Evolutionary conservation across 2,797 vertebrate species (phyloP).

Genomic region (Melanotaenia pygmaea): DNA sequence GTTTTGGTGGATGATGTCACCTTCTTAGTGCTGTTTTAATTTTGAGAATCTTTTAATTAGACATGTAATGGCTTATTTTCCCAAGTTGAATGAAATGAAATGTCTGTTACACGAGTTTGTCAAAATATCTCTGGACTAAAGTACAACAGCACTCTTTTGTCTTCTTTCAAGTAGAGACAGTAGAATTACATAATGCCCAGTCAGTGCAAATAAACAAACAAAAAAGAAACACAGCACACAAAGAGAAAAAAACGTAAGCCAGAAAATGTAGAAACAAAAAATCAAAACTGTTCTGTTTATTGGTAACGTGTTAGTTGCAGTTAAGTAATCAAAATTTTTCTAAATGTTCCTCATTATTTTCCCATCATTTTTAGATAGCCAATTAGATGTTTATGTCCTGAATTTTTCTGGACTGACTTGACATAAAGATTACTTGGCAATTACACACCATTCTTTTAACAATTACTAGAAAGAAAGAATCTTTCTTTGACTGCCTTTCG

Average conservation of each 20-base stretch:
- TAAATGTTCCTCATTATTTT: not conserved
- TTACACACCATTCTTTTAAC: conserved; percentile 32
- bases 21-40: too few species aligned
- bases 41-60: too few species aligned
- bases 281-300: conserved; percentile 3
- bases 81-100: too few species aligned
- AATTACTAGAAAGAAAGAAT: conserved; percentile 42
- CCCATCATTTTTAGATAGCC: conserved; percentile 21
- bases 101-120: too few species aligned
- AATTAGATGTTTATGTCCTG: conserved; percentile 42
- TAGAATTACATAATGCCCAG: not conserved
- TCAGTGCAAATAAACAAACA: not conserved
- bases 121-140: too few species aligned
- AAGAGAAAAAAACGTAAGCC: not conserved
- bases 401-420: conserved; percentile 34
- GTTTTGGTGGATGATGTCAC: too few species aligned
- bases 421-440: conserved; percentile 33
- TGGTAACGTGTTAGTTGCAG: conserved; percentile 3
- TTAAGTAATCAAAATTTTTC: not conserved
- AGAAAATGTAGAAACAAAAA: conserved; percentile 13
- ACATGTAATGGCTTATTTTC: too few species aligned
- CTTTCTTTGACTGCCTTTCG: conserved; percentile 46
- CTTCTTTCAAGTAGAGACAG: not conserved
- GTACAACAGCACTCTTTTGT: not conserved
- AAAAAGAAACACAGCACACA: not conserved